Conservation (phyloP, 2,113 vertebrate genomes). For the Uropsilus gracilis region DNA sequence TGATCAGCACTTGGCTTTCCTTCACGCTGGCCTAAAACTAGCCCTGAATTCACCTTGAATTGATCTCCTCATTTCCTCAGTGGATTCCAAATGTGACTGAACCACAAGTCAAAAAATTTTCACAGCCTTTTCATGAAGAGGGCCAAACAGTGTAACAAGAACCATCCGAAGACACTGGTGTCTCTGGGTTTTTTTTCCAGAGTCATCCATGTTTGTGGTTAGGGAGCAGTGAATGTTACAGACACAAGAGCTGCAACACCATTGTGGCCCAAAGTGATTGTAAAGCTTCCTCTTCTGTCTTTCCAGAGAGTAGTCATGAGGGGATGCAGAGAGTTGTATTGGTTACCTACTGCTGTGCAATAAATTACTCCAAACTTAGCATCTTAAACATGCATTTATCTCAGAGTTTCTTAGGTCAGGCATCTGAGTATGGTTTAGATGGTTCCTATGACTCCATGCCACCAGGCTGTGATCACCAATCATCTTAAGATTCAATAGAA, state of each 20-base stretch:
- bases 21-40: not conserved
- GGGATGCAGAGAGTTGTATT: not conserved
- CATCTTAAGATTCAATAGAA: not conserved
- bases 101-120: not conserved
- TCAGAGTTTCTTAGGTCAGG: not conserved
- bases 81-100: not conserved
- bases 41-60: not conserved
- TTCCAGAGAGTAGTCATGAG: not conserved
- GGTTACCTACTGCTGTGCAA: not conserved
- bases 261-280: not conserved
- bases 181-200: not conserved
- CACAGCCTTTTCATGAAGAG: not conserved
- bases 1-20: not conserved
- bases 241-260: not conserved
- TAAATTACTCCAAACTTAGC: not conserved
- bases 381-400: not conserved
- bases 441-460: not conserved
- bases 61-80: not conserved
- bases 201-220: not conserved
- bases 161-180: not conserved
- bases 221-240: not conserved
- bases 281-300: not conserved
- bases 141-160: not conserved
- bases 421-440: not conserved
- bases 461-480: not conserved